A percentile compares a stretch with the other conserved stretches of the same genome.
phyloP scores from a whole-genome alignment of 1,140 invertebrate genomes.

The Aphelenchoides besseyi region DNA sequence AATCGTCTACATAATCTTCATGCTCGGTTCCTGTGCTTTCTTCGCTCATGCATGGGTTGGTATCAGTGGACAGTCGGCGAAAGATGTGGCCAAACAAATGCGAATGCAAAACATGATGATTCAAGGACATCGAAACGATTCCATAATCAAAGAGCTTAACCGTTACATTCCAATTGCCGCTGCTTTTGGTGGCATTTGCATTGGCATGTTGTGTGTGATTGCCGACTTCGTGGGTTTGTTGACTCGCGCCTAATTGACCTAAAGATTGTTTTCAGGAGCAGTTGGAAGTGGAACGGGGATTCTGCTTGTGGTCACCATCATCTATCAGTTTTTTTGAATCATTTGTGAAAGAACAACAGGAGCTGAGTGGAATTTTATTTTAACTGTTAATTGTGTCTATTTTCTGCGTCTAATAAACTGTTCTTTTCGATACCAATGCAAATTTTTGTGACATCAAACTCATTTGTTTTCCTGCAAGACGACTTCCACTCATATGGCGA shows the following conservation, averaged over 20 bases:
- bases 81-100: constrained; percentile 98
- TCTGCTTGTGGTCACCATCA: constrained; percentile 95
- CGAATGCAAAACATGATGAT: constrained; percentile 99
- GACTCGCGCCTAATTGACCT: background rate
- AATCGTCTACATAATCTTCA: constrained; percentile 93
- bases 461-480: too few species aligned
- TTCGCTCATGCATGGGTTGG: constrained; percentile 99
- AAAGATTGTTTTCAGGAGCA: constrained; percentile 41
- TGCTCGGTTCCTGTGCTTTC: constrained; percentile 99
- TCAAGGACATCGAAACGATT: constrained; percentile 95
- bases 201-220: constrained; percentile 92
- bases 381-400: too few species aligned
- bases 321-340: constrained; percentile 97
- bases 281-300: constrained; percentile 76
- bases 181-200: constrained; percentile 95
- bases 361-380: constrained; percentile 78
- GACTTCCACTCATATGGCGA: too few species aligned
- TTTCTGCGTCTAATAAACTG: too few species aligned
- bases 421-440: too few species aligned
- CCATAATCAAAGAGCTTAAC: constrained; percentile 98
- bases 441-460: too few species aligned
- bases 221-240: constrained; percentile 84
- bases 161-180: constrained; percentile 99
- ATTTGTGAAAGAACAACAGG: constrained; percentile 99
- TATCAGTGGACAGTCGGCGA: constrained; percentile 96